Evolutionary conservation across 2,797 vertebrate species (phyloP).

Genomic region (Pipistrellus pygmaeus): DNA sequence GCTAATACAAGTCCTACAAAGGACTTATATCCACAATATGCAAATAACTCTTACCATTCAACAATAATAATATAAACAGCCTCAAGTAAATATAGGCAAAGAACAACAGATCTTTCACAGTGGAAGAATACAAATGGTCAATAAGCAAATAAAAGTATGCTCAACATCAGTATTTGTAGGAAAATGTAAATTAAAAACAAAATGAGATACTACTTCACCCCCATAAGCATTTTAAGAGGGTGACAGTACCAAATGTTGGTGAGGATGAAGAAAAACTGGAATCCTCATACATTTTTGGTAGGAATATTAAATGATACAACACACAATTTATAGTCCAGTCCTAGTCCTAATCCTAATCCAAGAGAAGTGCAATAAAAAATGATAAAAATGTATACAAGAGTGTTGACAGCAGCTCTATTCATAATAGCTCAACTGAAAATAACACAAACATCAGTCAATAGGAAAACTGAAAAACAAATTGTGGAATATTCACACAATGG

Average conservation of each 20-base stretch:
- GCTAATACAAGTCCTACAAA: background rate
- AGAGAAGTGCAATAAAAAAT: constrained; percentile 24
- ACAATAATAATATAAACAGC: background rate
- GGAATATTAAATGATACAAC: background rate
- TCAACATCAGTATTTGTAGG: background rate
- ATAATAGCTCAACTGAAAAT: background rate
- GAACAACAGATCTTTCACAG: background rate
- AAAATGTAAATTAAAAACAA: constrained; percentile 49
- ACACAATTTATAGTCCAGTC: background rate
- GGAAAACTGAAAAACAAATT: background rate
- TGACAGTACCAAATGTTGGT: background rate
- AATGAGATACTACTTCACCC: background rate
- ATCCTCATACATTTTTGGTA: background rate
- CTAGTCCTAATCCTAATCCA: background rate
- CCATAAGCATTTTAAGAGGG: constrained; percentile 16
- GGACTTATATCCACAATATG: background rate
- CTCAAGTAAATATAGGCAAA: background rate
- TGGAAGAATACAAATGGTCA: background rate
- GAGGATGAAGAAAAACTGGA: background rate
- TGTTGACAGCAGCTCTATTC: background rate
- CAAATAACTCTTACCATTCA: background rate
- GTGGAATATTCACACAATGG: background rate
- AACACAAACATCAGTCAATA: background rate
- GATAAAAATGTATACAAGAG: background rate
- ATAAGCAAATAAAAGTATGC: constrained; percentile 24